phyloP scores from a whole-genome alignment of 1,140 invertebrate species.

The Bombus soroeensis region DNA sequence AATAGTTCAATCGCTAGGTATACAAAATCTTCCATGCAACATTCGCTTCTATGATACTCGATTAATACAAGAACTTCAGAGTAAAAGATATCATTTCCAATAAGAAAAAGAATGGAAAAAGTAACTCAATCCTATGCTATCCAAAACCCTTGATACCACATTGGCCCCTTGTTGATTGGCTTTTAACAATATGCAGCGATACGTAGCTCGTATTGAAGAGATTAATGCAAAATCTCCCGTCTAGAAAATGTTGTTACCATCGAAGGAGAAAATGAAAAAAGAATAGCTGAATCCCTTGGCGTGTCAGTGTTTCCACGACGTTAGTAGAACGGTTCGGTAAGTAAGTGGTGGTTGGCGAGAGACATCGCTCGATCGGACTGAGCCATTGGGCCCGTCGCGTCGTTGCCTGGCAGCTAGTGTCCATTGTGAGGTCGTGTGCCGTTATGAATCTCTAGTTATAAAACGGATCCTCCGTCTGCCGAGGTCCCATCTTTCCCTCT shows the following conservation, averaged over 20 bases:
- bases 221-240: too few species aligned
- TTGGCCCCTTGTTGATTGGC: too few species aligned
- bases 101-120: too few species aligned
- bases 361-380: constrained; percentile 34
- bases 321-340: background rate
- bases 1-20: background rate
- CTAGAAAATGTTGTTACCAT: too few species aligned
- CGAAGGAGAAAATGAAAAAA: background rate
- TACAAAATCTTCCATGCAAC: too few species aligned
- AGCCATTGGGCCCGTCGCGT: constrained; percentile 52
- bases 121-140: too few species aligned
- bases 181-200: too few species aligned
- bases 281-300: background rate
- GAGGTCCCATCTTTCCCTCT: constrained; percentile 47
- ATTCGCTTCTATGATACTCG: too few species aligned
- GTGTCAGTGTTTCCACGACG: too few species aligned
- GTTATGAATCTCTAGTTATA: constrained; percentile 76
- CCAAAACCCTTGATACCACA: too few species aligned
- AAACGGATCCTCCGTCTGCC: constrained; percentile 67
- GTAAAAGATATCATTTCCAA: too few species aligned
- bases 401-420: constrained; percentile 50
- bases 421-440: constrained; percentile 70
- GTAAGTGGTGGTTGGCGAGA: constrained; percentile 31
- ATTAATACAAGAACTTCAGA: too few species aligned
- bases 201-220: background rate